phyloP scores from a whole-genome alignment of 2,888 invertebrate species.

The Trichopria drosophilae region DNA sequence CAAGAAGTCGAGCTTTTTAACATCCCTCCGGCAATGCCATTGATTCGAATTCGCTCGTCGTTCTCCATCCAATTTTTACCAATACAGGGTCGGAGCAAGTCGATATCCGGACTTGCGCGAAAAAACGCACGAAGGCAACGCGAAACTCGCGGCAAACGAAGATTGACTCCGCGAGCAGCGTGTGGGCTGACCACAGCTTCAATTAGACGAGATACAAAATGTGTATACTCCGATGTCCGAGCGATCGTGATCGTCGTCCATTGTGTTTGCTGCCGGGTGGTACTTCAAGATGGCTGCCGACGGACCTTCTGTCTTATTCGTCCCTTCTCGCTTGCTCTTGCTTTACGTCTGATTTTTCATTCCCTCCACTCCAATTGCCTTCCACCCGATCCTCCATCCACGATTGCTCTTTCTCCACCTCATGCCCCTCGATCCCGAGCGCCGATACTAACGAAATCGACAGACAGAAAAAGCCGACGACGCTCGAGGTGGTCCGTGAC shows the following conservation, averaged over 20 bases:
- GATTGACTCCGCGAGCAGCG: slow-evolving; percentile 43
- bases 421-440: too few species aligned
- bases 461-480: slow-evolving; percentile 31
- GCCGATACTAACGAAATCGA: slow-evolving; percentile 35
- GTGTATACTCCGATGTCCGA: slow-evolving; percentile 36
- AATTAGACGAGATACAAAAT: slow-evolving; percentile 47
- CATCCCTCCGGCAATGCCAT: too few species aligned
- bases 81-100: too few species aligned
- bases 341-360: too few species aligned
- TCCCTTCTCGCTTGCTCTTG: slow-evolving; percentile 10
- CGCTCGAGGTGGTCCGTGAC: slow-evolving; percentile 37
- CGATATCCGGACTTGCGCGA: too few species aligned
- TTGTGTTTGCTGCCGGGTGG: slow-evolving; percentile 39
- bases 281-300: slow-evolving; percentile 50
- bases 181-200: slow-evolving; percentile 47
- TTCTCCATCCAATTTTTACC: too few species aligned
- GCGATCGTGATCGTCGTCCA: slow-evolving; percentile 37
- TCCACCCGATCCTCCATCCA: too few species aligned
- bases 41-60: too few species aligned
- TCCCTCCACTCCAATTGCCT: too few species aligned
- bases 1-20: too few species aligned
- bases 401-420: too few species aligned
- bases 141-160: slow-evolving; percentile 39
- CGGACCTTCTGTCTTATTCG: slow-evolving; percentile 14
- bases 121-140: too few species aligned